Conservation (phyloP, 2,113 vertebrate genomes). For the Pantherophis guttatus region DNA sequence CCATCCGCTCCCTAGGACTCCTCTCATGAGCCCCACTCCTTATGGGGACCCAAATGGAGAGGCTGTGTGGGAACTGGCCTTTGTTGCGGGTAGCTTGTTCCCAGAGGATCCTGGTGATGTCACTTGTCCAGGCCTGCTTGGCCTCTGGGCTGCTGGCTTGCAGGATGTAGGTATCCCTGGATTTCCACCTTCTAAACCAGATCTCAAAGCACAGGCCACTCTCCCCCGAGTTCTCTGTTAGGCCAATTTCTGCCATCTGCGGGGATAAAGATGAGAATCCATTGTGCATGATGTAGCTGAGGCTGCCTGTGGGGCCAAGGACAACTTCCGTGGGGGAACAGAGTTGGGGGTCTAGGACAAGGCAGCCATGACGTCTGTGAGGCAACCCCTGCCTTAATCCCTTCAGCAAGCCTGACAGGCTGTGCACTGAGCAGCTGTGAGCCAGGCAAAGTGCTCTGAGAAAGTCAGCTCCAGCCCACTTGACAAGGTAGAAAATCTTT, state of each 20-base stretch:
- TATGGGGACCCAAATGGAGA: not conserved
- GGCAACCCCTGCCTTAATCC: not conserved
- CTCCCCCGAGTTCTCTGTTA: constrained; percentile 82
- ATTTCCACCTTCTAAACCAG: constrained; percentile 80
- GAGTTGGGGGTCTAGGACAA: not conserved
- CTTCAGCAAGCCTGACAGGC: not conserved
- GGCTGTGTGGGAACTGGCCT: constrained; percentile 69
- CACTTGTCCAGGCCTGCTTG: constrained; percentile 76
- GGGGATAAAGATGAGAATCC: constrained; percentile 62
- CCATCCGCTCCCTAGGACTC: not conserved
- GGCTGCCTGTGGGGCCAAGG: not conserved
- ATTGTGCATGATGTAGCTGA: not conserved
- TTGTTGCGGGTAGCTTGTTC: constrained; percentile 86
- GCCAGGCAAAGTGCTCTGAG: not conserved
- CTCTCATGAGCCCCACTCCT: not conserved
- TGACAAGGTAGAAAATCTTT: not conserved
- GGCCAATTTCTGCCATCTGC: constrained; percentile 81
- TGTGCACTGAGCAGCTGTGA: not conserved
- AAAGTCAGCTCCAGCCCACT: not conserved
- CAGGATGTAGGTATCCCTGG: constrained; percentile 81
- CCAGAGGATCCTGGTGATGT: constrained; percentile 83
- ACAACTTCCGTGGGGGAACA: not conserved
- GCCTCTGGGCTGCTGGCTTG: constrained; percentile 77
- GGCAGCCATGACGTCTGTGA: not conserved
- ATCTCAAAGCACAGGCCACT: constrained; percentile 84